These are phyloP conservation scores for Tympanuchus pallidicinctus DNA, from an alignment of 2,113 vertebrate species.

Conservation along the genomic window DNA sequence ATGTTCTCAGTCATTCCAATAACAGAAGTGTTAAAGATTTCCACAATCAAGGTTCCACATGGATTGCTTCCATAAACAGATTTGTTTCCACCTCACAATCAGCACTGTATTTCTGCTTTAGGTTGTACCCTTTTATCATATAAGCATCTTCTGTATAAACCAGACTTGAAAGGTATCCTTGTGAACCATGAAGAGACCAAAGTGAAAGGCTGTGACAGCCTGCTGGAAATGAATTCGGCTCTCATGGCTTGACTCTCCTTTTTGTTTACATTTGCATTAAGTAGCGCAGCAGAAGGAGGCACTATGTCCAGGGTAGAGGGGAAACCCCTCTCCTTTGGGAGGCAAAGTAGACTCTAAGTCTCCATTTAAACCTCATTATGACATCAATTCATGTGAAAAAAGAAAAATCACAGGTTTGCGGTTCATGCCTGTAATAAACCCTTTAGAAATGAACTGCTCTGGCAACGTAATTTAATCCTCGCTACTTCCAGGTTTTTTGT, in stretches of 20 bases:
- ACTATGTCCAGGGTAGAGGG: conserved; percentile 74
- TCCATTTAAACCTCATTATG: conserved; percentile 89
- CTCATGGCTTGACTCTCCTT: conserved; percentile 62
- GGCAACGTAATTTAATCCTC: conserved; percentile 69
- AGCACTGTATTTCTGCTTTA: conserved; percentile 33
- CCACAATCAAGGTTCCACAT: conserved; percentile 35
- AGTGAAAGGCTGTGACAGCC: conserved; percentile 74
- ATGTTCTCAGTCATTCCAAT: conserved; percentile 48
- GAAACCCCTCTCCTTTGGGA: conserved; percentile 83
- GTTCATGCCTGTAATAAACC: conserved; percentile 84
- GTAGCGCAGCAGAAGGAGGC: conserved; percentile 75
- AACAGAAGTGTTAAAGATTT: conserved; percentile 63
- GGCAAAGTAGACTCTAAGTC: conserved; percentile 87
- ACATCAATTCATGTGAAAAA: conserved; percentile 86
- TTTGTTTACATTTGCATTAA: conserved; percentile 83
- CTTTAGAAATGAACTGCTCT: conserved; percentile 78
- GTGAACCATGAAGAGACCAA: conserved; percentile 68
- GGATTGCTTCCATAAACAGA: conserved; percentile 28
- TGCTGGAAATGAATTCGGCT: conserved; percentile 73
- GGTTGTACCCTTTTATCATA: conserved; percentile 56
- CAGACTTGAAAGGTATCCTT: conserved; percentile 75
- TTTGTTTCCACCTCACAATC: conserved; percentile 63
- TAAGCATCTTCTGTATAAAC: conserved; percentile 67
- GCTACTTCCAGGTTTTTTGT: conserved; percentile 63
- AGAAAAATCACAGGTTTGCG: conserved; percentile 83